phyloP scores from a whole-genome alignment of 2,888 invertebrate species.

The Pyrocoelia pectoralis region DNA sequence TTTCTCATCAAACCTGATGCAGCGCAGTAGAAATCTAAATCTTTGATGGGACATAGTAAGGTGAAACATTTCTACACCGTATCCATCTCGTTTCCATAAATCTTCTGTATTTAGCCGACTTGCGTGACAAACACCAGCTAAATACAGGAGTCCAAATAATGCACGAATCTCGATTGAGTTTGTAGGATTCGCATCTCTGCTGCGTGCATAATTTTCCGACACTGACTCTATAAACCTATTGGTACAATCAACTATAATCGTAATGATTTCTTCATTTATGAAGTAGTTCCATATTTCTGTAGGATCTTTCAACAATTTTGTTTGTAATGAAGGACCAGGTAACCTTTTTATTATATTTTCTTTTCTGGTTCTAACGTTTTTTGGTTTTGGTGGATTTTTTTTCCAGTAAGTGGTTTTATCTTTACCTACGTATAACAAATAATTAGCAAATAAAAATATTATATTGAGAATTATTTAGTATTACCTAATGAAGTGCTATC shows the following conservation, averaged over 20 bases:
- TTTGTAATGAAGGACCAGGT: not conserved
- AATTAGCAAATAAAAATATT: no score
- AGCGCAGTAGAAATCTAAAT: constrained; percentile 4
- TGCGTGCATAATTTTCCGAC: not conserved
- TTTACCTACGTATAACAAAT: no score
- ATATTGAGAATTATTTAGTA: no score
- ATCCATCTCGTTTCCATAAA: not conserved
- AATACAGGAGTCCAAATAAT: not conserved
- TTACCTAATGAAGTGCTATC: no score
- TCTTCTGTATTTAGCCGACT: not conserved
- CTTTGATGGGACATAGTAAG: not conserved
- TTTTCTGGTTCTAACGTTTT: no score
- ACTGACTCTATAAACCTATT: not conserved
- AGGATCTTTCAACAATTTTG: not conserved
- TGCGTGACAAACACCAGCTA: not conserved
- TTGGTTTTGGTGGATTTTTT: no score
- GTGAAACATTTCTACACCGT: not conserved
- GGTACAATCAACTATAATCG: not conserved
- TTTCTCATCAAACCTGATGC: constrained; percentile 2
- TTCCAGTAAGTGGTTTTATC: no score
- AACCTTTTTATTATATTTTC: no score
- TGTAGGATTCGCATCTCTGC: not conserved
- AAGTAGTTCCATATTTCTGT: constrained; percentile 5
- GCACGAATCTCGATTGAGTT: not conserved
- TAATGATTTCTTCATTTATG: not conserved